These are phyloP conservation scores for Aradophagus sp. DNA, from an alignment of 1,140 invertebrate species.

Conservation along the genomic window DNA sequence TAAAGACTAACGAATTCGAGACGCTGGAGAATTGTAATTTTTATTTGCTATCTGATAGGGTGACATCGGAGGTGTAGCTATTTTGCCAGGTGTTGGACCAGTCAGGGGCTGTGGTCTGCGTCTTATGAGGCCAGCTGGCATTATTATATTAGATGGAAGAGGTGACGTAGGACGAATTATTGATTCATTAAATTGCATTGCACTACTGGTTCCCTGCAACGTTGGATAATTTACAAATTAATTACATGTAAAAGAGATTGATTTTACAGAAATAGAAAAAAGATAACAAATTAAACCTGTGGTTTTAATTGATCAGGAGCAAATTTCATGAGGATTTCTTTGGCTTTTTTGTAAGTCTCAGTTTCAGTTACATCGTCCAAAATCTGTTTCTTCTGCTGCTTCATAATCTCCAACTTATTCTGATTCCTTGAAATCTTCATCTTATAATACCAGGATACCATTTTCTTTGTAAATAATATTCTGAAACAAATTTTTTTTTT, in stretches of 20 bases:
- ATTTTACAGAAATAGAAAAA: too few species aligned
- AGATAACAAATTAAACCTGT: too few species aligned
- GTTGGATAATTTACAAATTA: too few species aligned
- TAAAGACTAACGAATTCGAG: conserved; percentile 63
- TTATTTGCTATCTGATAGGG: conserved; percentile 53
- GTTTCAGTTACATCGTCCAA: conserved; percentile 97
- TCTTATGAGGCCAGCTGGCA: too few species aligned
- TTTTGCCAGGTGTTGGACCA: too few species aligned
- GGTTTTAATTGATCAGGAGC: conserved; percentile 79
- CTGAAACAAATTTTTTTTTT: conserved; percentile 76
- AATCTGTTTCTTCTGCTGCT: conserved; percentile 89
- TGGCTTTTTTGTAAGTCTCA: conserved; percentile 97
- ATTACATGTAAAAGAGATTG: too few species aligned
- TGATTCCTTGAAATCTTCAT: conserved; percentile 88
- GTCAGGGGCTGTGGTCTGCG: too few species aligned
- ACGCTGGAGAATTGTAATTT: conserved; percentile 57
- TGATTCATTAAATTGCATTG: too few species aligned
- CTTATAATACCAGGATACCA: conserved; percentile 91
- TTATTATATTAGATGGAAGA: too few species aligned
- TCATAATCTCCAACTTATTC: conserved; percentile 82
- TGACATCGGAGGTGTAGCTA: conserved; percentile 44
- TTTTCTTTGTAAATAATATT: conserved; percentile 84
- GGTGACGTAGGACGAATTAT: too few species aligned
- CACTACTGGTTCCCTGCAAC: too few species aligned
- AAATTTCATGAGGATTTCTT: conserved; percentile 92